Evolutionary conservation across 37 sponge, comb jelly and placozoan genomes (phyloP).

Genomic region (Halichondria panicea): DNA sequence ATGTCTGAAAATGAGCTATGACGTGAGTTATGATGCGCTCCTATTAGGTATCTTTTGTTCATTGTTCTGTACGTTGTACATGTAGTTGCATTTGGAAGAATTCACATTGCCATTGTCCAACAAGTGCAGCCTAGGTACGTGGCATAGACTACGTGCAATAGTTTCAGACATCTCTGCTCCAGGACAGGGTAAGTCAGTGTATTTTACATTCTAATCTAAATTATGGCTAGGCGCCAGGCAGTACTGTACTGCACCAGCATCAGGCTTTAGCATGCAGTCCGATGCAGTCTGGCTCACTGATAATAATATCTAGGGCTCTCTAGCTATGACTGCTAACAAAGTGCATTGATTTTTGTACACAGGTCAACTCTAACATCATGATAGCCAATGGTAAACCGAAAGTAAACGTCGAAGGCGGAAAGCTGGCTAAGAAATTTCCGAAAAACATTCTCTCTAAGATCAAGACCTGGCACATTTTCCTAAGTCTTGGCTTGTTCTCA

Average conservation of each 20-base stretch:
- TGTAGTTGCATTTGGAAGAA: background rate
- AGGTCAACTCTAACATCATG: background rate
- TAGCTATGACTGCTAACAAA: no score
- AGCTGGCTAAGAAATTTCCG: background rate
- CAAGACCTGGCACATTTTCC: slow-evolving; percentile 22
- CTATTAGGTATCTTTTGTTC: slow-evolving; percentile 28
- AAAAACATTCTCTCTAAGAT: slow-evolving; percentile 37
- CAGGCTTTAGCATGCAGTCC: no score
- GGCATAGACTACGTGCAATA: no score
- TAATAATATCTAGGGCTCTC: no score
- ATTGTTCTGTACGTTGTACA: slow-evolving; percentile 1
- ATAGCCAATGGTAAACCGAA: slow-evolving; percentile 17
- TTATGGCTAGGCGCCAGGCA: no score
- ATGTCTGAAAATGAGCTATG: background rate
- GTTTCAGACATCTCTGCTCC: no score
- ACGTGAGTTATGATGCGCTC: slow-evolving; percentile 26
- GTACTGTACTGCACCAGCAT: no score
- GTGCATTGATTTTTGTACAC: no score
- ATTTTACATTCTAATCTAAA: no score
- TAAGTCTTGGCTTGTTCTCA: slow-evolving; percentile 42
- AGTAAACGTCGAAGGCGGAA: background rate
- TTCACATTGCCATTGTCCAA: background rate
- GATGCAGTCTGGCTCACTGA: no score
- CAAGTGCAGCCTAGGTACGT: no score
- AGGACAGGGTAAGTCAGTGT: no score